Conservation (phyloP, 2,797 vertebrate genomes). For the Sebastes dallii region DNA sequence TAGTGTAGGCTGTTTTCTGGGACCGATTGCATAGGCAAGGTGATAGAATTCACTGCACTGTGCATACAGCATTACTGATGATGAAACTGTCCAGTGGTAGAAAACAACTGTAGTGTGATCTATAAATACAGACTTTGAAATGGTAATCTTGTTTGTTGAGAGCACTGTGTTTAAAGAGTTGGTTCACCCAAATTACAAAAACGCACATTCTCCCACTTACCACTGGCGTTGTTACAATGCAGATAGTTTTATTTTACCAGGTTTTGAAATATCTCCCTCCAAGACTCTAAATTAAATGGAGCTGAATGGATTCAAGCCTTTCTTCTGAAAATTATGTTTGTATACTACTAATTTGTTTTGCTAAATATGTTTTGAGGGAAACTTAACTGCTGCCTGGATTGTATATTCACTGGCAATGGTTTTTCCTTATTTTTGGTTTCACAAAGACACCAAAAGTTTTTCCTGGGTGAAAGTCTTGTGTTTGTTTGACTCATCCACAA, state of each 20-base stretch:
- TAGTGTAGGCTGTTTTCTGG: slow-evolving; percentile 56
- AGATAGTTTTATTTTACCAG: not conserved
- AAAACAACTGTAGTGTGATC: slow-evolving; percentile 32
- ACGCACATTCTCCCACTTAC: not conserved
- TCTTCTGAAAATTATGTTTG: not conserved
- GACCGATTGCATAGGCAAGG: slow-evolving; percentile 49
- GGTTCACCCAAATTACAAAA: not conserved
- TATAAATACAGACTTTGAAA: not conserved
- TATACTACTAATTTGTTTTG: not conserved
- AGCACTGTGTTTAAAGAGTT: not conserved
- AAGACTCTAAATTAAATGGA: not conserved
- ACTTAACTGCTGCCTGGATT: not conserved
- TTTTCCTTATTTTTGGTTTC: too few species aligned
- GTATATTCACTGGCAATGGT: not conserved
- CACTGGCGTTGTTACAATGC: not conserved
- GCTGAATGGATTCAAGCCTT: not conserved
- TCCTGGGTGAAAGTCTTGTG: too few species aligned
- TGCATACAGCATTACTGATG: slow-evolving; percentile 41
- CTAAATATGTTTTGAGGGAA: not conserved
- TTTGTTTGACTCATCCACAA: too few species aligned
- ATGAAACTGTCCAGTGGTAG: slow-evolving; percentile 29
- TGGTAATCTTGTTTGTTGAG: not conserved
- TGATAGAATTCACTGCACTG: slow-evolving; percentile 46
- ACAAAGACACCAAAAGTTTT: too few species aligned
- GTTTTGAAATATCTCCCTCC: not conserved